phyloP scores from a whole-genome alignment of 2,797 vertebrate genomes.

The Xenentodon cancila region DNA sequence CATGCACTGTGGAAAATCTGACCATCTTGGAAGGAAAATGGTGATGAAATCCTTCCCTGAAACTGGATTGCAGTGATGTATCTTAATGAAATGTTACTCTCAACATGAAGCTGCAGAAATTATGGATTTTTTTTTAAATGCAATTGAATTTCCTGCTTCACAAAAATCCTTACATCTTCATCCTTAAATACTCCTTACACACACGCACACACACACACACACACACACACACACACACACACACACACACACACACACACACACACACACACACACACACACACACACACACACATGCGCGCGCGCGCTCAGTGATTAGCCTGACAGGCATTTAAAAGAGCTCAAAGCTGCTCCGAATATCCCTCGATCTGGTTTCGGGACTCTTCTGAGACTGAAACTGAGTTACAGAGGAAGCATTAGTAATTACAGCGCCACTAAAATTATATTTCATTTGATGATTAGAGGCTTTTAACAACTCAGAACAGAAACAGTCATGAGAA shows the following conservation, averaged over 20 bases:
- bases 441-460: constrained; percentile 70
- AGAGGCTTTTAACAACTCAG: constrained; percentile 61
- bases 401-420: constrained; percentile 61
- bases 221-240: background rate
- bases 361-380: constrained; percentile 62
- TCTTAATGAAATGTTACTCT: constrained; percentile 33
- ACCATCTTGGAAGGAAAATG: constrained; percentile 37
- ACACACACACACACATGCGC: background rate
- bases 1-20: constrained; percentile 40
- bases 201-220: background rate
- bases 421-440: constrained; percentile 68
- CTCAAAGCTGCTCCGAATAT: constrained; percentile 56
- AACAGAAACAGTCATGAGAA: constrained; percentile 50
- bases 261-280: background rate
- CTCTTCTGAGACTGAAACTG: constrained; percentile 61
- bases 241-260: background rate
- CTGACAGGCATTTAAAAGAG: constrained; percentile 55
- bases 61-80: constrained; percentile 22
- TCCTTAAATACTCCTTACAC: constrained; percentile 2
- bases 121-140: background rate
- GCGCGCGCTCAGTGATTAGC: constrained; percentile 37
- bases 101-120: constrained; percentile 29
- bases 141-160: constrained; percentile 23
- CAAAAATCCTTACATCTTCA: constrained; percentile 12
- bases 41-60: constrained; percentile 23